These are phyloP conservation scores for Pachycephala philippinensis DNA, from an alignment of 2,113 vertebrate genomes.

Conservation along the genomic window DNA sequence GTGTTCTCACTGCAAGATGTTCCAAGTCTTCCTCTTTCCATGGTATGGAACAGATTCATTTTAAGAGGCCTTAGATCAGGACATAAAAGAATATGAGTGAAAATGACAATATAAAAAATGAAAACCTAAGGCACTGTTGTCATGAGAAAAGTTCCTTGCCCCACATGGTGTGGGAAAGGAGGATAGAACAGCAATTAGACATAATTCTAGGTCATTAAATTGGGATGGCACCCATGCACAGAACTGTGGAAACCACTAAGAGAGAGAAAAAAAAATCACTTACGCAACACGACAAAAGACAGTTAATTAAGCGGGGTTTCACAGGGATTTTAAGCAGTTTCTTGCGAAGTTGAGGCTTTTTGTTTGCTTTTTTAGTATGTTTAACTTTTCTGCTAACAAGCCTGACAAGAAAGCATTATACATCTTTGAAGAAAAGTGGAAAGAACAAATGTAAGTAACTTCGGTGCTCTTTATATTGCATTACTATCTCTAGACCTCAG, in stretches of 20 bases:
- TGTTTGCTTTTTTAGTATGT: neutral
- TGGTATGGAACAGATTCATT: neutral
- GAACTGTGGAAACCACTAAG: conserved; percentile 40
- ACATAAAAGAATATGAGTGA: neutral
- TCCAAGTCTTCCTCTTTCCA: neutral
- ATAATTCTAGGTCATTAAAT: conserved; percentile 55
- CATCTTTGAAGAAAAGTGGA: neutral
- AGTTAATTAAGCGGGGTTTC: conserved; percentile 14
- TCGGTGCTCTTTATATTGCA: neutral
- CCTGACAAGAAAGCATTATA: neutral
- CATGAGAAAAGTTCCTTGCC: conserved; percentile 18
- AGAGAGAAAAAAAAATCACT: neutral
- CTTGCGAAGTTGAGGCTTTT: neutral
- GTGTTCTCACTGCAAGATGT: neutral
- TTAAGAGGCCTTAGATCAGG: neutral
- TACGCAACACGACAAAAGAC: neutral
- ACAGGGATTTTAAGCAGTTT: neutral
- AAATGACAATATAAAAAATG: neutral
- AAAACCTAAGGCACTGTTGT: neutral
- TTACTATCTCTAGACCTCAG: neutral
- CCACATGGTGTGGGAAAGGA: conserved; percentile 33
- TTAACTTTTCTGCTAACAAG: neutral
- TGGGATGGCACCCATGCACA: conserved; percentile 5
- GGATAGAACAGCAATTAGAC: conserved; percentile 12
- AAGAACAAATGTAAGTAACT: neutral